These are phyloP conservation scores for Heterodera filipjevi DNA, from an alignment of 2,888 invertebrate species.

Conservation along the genomic window DNA sequence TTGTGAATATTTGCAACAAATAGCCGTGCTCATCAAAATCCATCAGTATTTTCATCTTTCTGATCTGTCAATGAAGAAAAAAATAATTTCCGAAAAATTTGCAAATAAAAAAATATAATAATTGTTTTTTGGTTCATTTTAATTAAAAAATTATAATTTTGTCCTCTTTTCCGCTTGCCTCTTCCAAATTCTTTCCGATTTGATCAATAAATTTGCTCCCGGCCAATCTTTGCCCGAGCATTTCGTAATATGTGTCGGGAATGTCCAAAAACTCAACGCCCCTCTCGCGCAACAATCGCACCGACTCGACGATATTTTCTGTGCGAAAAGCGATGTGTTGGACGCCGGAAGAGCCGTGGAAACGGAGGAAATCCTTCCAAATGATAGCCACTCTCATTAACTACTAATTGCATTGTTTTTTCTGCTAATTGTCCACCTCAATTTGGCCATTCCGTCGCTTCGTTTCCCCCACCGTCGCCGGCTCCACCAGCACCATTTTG, in stretches of 20 bases:
- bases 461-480: slow-evolving; percentile 38
- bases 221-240: slow-evolving; percentile 78
- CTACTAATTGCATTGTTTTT: too few relatives aligned
- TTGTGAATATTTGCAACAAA: slow-evolving; percentile 68
- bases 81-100: too few relatives aligned
- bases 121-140: too few relatives aligned
- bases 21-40: slow-evolving; percentile 63
- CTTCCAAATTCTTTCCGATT: slow-evolving; percentile 73
- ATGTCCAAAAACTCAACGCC: slow-evolving; percentile 87
- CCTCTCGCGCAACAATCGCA: slow-evolving; percentile 75
- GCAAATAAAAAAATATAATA: too few relatives aligned
- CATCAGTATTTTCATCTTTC: slow-evolving; percentile 53
- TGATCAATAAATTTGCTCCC: slow-evolving; percentile 71
- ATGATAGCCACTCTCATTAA: not conserved
- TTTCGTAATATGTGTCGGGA: slow-evolving; percentile 86
- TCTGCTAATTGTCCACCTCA: slow-evolving; percentile 39
- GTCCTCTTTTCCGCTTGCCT: slow-evolving; percentile 67
- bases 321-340: slow-evolving; percentile 96
- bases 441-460: slow-evolving; percentile 44
- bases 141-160: too few relatives aligned
- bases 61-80: slow-evolving; percentile 36
- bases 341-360: slow-evolving; percentile 89
- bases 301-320: slow-evolving; percentile 82
- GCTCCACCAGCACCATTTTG: slow-evolving; percentile 50
- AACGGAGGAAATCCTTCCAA: slow-evolving; percentile 85